These are phyloP conservation scores for Peromyscus polionotus DNA, from an alignment of 2,113 vertebrate genomes.

Conservation along the genomic window DNA sequence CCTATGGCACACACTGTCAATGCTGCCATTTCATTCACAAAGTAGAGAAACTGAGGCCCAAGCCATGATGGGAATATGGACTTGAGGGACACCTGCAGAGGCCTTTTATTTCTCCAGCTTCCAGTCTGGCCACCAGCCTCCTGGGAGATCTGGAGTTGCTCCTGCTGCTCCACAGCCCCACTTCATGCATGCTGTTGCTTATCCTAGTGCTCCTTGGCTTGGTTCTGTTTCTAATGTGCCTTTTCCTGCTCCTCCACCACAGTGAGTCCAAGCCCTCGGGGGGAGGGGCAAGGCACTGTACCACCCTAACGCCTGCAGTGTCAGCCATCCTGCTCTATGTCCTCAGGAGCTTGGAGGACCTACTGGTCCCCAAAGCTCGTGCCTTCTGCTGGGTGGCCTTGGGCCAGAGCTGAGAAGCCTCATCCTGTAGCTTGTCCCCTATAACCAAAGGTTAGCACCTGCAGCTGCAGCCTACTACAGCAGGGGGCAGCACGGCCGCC, in stretches of 20 bases:
- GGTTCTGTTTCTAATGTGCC: constrained; percentile 71
- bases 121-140: constrained; percentile 87
- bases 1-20: constrained; percentile 87
- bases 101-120: constrained; percentile 95
- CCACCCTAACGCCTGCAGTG: constrained; percentile 70
- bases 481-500: no score
- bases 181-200: constrained; percentile 92
- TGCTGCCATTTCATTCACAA: constrained; percentile 96
- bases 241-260: constrained; percentile 83
- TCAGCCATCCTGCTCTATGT: constrained; percentile 87
- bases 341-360: constrained; percentile 88
- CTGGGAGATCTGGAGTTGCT: constrained; percentile 67
- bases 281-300: constrained; percentile 72
- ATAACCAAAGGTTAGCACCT: constrained; percentile 88
- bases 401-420: constrained; percentile 94
- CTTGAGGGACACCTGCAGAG: constrained; percentile 75
- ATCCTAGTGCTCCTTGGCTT: constrained; percentile 68
- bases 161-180: constrained; percentile 91
- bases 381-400: constrained; percentile 68
- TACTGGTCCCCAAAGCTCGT: constrained; percentile 86
- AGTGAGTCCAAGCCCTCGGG: constrained; percentile 87
- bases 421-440: constrained; percentile 92
- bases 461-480: constrained; percentile 77
- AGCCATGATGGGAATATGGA: constrained; percentile 83
- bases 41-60: constrained; percentile 88